A percentile compares a stretch with the other conserved stretches of the same genome.
phyloP scores from a whole-genome alignment of 2,113 vertebrate genomes.

The Seriola dumerili region DNA sequence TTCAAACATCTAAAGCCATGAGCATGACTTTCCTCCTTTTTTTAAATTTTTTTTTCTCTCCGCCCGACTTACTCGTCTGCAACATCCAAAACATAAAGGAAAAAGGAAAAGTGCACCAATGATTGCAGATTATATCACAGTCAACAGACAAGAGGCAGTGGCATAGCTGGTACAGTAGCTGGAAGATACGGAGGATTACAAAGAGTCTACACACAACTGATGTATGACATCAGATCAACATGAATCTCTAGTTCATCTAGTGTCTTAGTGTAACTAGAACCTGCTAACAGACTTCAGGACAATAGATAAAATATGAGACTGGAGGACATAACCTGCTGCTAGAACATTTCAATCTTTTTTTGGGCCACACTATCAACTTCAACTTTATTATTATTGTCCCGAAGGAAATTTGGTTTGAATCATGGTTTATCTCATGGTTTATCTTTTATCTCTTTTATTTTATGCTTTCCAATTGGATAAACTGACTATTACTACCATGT shows the following conservation, averaged over 20 bases:
- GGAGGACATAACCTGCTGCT: constrained; percentile 70
- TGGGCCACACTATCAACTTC: neutral
- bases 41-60: neutral
- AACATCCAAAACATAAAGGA: constrained; percentile 53
- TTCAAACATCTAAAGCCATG: constrained; percentile 84
- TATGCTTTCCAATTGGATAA: neutral
- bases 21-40: constrained; percentile 13
- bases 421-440: neutral
- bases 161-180: constrained; percentile 89
- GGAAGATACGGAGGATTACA: constrained; percentile 85
- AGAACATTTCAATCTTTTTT: constrained; percentile 59
- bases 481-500: neutral
- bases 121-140: constrained; percentile 94
- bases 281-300: constrained; percentile 51
- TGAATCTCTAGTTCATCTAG: constrained; percentile 71
- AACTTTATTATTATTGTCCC: too few relatives aligned
- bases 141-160: constrained; percentile 91
- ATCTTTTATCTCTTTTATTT: constrained; percentile 6
- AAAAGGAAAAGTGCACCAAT: constrained; percentile 93
- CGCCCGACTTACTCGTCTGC: constrained; percentile 30
- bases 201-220: constrained; percentile 89
- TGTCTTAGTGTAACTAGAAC: constrained; percentile 85
- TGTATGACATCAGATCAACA: constrained; percentile 92
- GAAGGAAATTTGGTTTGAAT: too few relatives aligned
- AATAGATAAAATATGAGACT: constrained; percentile 42